Evolutionary conservation across 2,888 invertebrate species (phyloP).

Genomic region (Lissocephala sabroskyi): DNA sequence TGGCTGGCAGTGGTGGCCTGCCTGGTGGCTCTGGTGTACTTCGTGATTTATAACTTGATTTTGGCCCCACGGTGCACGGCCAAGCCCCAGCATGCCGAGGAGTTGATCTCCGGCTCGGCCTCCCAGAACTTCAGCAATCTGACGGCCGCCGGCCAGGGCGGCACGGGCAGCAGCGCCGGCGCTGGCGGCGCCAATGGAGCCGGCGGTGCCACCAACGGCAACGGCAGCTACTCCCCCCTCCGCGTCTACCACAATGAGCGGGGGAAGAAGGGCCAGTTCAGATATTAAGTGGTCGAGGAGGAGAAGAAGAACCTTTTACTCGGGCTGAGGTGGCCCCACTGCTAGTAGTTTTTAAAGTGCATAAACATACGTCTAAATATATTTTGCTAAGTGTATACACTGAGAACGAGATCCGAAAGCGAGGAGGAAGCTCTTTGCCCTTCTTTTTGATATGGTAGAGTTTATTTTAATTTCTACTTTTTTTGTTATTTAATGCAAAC

Average conservation of each 20-base stretch:
- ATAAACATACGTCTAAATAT: too few relatives aligned
- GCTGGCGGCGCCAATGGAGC: constrained; percentile 60
- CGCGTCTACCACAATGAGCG: constrained; percentile 87
- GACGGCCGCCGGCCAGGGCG: constrained; percentile 32
- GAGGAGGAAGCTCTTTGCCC: constrained; percentile 22
- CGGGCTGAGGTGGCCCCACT: constrained; percentile 23
- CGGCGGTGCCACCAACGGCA: constrained; percentile 69
- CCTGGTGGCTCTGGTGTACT: constrained; percentile 79
- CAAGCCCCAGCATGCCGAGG: constrained; percentile 76
- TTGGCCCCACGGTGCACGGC: constrained; percentile 83
- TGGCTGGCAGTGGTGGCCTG: constrained; percentile 79
- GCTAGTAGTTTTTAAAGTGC: constrained; percentile 35
- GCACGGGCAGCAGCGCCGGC: constrained; percentile 42
- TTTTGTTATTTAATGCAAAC: constrained; percentile 60
- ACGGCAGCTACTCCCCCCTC: constrained; percentile 84
- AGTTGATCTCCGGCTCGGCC: constrained; percentile 68
- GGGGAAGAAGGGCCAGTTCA: constrained; percentile 86
- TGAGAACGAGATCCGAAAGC: constrained; percentile 15
- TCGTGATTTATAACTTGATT: constrained; percentile 81
- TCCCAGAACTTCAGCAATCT: constrained; percentile 73
- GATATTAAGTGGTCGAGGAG: constrained; percentile 75
- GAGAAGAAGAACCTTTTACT: constrained; percentile 21
- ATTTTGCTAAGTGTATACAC: constrained; percentile 58
- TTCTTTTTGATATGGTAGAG: constrained; percentile 23
- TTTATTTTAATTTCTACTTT: constrained; percentile 48